A percentile compares a stretch with the other conserved stretches of the same genome.
Conservation (phyloP, 2,888 invertebrate species). For the Acleris emargana region DNA sequence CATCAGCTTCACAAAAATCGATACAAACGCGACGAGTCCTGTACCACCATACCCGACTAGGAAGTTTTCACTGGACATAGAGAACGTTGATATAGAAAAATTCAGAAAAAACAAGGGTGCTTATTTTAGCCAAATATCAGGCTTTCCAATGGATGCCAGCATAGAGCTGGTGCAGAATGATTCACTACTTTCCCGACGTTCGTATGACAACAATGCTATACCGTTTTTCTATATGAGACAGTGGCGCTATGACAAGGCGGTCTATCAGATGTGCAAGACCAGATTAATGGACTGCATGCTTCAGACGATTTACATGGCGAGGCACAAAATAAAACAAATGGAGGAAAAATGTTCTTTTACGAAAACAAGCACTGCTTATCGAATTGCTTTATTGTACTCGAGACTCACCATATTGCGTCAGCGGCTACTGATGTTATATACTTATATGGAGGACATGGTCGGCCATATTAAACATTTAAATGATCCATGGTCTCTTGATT, state of each 20-base stretch:
- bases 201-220: too few species aligned
- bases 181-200: neutral
- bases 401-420: neutral
- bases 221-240: too few species aligned
- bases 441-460: neutral
- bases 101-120: neutral
- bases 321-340: neutral
- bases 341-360: neutral
- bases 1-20: neutral
- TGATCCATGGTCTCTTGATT: neutral
- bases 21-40: neutral
- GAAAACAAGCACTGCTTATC: neutral
- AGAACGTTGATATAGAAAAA: neutral
- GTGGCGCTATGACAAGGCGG: too few species aligned
- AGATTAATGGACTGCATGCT: neutral
- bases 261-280: neutral
- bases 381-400: neutral
- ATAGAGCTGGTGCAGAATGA: neutral
- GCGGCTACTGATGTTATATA: neutral
- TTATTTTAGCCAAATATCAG: neutral
- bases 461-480: neutral
- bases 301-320: conserved; percentile 3
- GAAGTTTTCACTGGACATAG: conserved; percentile 4
- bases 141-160: neutral
- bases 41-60: neutral